These are phyloP conservation scores for Rhinoderma darwinii DNA, from an alignment of 2,113 vertebrate species.

Conservation along the genomic window DNA sequence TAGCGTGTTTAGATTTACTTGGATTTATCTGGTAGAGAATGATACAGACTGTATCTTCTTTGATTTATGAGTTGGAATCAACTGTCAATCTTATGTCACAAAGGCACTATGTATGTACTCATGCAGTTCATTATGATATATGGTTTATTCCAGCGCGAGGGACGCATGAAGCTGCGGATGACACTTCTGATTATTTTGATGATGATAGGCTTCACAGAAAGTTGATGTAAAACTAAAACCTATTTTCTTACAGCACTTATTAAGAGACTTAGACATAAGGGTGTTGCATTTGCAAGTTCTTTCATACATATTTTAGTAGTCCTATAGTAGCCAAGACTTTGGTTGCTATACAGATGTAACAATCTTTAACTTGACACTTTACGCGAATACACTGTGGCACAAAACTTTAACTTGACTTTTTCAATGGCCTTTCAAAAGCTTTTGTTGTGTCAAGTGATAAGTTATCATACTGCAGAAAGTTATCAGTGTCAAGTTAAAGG, in stretches of 20 bases:
- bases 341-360: too few species aligned
- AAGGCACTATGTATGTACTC: conserved; percentile 22
- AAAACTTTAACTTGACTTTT: too few species aligned
- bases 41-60: background rate
- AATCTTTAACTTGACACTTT: too few species aligned
- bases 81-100: conserved; percentile 34
- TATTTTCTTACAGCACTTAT: conserved; percentile 13
- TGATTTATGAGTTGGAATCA: conserved; percentile 38
- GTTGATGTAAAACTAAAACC: background rate
- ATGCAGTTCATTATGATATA: conserved; percentile 23
- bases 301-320: background rate
- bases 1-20: background rate
- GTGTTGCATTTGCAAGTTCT: background rate
- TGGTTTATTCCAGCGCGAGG: background rate
- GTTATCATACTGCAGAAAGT: too few species aligned
- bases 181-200: background rate
- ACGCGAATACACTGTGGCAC: too few species aligned
- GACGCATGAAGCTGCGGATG: background rate
- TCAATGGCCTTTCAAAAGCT: too few species aligned
- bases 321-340: too few species aligned
- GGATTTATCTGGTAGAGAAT: background rate
- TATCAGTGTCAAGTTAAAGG: background rate
- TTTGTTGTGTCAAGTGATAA: too few species aligned
- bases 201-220: background rate
- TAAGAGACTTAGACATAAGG: background rate